Percentiles rank a stretch among this genome's conserved stretches.
phyloP scores from a whole-genome alignment of 2,113 vertebrate species.

The Tenrec ecaudatus region DNA sequence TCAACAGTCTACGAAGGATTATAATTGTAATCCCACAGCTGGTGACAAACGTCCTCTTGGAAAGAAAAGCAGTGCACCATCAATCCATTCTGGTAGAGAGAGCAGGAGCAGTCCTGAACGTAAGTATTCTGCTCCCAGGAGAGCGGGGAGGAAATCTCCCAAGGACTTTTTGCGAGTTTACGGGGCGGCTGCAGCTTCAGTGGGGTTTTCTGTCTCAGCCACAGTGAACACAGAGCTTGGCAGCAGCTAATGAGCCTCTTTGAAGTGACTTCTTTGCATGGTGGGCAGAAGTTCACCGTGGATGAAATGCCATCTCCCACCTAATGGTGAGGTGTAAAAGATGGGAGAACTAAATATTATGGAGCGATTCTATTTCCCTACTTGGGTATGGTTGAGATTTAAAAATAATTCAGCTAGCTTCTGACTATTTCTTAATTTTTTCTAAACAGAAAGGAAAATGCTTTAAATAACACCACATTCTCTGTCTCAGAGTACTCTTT shows the following conservation, averaged over 20 bases:
- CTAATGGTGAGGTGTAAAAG: neutral
- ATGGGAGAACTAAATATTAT: neutral
- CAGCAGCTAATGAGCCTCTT: conserved; percentile 29
- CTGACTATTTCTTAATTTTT: neutral
- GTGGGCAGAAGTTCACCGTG: conserved; percentile 12
- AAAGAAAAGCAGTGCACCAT: conserved; percentile 70
- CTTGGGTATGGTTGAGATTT: conserved; percentile 15
- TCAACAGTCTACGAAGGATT: conserved; percentile 85
- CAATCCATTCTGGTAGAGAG: conserved; percentile 77
- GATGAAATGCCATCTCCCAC: neutral
- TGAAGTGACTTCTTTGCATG: conserved; percentile 58
- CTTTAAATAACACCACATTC: conserved; percentile 6
- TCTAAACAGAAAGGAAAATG: neutral
- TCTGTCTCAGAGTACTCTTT: neutral
- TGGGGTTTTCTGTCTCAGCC: neutral
- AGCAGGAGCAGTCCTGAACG: conserved; percentile 67
- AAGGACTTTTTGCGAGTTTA: neutral
- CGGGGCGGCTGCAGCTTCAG: neutral
- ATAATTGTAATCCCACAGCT: conserved; percentile 79
- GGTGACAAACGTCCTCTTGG: conserved; percentile 78
- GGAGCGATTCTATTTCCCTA: neutral
- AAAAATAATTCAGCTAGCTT: neutral
- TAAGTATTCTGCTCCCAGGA: conserved; percentile 46
- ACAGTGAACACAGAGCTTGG: neutral
- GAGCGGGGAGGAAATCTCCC: conserved; percentile 2